These are phyloP conservation scores for Julus scanicus DNA, from an alignment of 2,888 invertebrate species.

Conservation along the genomic window DNA sequence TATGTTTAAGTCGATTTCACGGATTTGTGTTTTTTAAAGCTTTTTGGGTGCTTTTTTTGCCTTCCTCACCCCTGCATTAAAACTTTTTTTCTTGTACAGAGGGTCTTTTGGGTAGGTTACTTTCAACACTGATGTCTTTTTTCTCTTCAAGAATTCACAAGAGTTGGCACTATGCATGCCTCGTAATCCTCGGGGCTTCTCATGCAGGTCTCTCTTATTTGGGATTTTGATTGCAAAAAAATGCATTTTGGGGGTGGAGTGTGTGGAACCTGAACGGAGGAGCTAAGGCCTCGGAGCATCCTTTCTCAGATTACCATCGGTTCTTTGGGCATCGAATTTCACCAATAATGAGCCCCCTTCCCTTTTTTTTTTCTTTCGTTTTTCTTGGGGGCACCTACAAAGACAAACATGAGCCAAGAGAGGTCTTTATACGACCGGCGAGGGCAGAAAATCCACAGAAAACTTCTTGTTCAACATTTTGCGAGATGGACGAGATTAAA, in stretches of 20 bases:
- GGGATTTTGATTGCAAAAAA: neutral
- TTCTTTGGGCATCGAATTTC: constrained; percentile 52
- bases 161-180: constrained; percentile 20
- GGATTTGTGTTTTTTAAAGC: neutral
- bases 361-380: constrained; percentile 6
- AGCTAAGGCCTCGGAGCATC: constrained; percentile 48
- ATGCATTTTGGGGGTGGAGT: constrained; percentile 15
- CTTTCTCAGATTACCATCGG: constrained; percentile 53
- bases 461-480: neutral
- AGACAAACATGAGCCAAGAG: constrained; percentile 1
- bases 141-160: neutral
- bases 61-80: neutral
- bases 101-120: neutral
- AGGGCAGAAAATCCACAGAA: constrained; percentile 1
- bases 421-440: neutral
- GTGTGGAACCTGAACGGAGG: constrained; percentile 22
- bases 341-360: constrained; percentile 52
- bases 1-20: neutral
- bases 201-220: neutral
- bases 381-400: constrained; percentile 32
- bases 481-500: constrained; percentile 19
- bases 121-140: neutral
- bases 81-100: neutral
- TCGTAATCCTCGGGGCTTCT: constrained; percentile 1
- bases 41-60: neutral